A percentile compares a stretch with the other conserved stretches of the same genome.
phyloP scores from a whole-genome alignment of 2,888 invertebrate species.

The Sphinx pinastri region DNA sequence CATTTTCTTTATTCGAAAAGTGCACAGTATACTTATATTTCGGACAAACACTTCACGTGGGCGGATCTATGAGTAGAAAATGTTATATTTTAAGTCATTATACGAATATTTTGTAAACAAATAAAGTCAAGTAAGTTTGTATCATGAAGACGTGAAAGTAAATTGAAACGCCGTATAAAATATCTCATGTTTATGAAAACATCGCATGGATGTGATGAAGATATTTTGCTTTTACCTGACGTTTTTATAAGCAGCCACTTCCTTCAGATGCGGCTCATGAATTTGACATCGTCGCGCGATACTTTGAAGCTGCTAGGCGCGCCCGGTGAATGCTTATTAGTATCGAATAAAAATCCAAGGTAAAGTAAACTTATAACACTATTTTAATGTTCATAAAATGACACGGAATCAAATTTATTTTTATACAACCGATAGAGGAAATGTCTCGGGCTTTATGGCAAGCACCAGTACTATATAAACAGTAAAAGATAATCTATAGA shows the following conservation, averaged over 20 bases:
- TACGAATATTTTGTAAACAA: conserved; percentile 9
- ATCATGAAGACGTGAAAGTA: conserved; percentile 15
- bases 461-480: too few relatives aligned
- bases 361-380: background rate
- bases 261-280: conserved; percentile 52
- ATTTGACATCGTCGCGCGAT: conserved; percentile 51
- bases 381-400: background rate
- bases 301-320: conserved; percentile 48
- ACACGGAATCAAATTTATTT: too few relatives aligned
- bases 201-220: conserved; percentile 41
- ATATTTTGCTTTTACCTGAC: conserved; percentile 44
- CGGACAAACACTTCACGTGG: too few relatives aligned
- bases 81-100: background rate
- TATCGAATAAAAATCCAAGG: conserved; percentile 41
- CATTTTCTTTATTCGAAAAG: too few relatives aligned
- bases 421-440: too few relatives aligned
- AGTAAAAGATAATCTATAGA: too few relatives aligned
- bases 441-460: too few relatives aligned
- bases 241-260: conserved; percentile 47
- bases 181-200: conserved; percentile 36
- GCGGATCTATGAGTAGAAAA: background rate
- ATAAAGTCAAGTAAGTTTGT: conserved; percentile 22
- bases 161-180: conserved; percentile 23
- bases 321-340: conserved; percentile 48
- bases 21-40: too few relatives aligned